phyloP scores from a whole-genome alignment of 2,797 vertebrate genomes.

The Falco cherrug region DNA sequence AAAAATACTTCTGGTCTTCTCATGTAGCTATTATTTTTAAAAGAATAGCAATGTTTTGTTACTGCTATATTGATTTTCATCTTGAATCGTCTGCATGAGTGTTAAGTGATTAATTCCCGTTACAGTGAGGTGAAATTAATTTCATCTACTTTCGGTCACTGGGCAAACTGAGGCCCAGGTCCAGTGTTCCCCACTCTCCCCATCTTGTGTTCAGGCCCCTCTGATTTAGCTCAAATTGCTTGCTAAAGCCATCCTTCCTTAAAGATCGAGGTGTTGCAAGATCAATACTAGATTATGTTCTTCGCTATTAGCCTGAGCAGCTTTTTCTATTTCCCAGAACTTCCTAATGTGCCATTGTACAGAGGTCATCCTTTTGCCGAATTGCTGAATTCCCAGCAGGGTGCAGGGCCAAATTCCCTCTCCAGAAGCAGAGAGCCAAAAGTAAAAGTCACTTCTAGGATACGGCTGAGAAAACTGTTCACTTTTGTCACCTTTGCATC shows the following conservation, averaged over 20 bases:
- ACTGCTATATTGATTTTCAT: background rate
- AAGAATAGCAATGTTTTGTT: background rate
- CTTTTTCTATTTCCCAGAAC: conserved; percentile 17
- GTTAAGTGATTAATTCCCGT: background rate
- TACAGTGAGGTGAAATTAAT: background rate
- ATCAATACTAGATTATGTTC: conserved; percentile 32
- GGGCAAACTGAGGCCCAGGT: background rate
- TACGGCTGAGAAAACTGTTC: background rate
- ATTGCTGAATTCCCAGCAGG: conserved; percentile 11
- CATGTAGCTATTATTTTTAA: background rate
- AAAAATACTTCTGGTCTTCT: background rate
- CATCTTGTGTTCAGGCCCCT: background rate
- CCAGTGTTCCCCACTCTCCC: background rate
- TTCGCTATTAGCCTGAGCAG: conserved; percentile 31
- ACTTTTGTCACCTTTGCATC: background rate
- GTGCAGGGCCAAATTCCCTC: background rate
- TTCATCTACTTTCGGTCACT: background rate
- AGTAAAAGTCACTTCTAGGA: background rate
- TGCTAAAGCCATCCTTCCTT: background rate
- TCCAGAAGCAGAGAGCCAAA: background rate
- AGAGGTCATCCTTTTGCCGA: background rate
- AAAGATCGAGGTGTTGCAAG: background rate
- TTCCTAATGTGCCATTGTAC: background rate
- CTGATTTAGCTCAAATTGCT: background rate
- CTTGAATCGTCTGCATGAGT: background rate